Evolutionary conservation across 2,113 vertebrate species (phyloP).

Genomic region (Ornithorhynchus anatinus): DNA sequence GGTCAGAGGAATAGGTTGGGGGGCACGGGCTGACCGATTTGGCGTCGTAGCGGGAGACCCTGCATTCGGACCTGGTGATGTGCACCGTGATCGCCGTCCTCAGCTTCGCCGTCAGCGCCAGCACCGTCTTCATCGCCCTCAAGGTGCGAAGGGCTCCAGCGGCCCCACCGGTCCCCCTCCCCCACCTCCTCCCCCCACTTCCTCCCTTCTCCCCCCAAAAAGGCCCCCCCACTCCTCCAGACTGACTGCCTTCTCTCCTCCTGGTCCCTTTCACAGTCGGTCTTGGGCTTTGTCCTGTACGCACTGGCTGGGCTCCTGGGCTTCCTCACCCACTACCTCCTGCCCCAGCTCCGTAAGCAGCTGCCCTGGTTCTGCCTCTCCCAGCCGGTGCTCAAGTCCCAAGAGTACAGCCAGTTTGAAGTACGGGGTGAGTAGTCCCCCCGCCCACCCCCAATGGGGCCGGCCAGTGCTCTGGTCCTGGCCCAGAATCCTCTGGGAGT

Average conservation of each 20-base stretch:
- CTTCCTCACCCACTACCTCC: conserved; percentile 87
- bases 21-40: neutral
- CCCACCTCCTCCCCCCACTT: neutral
- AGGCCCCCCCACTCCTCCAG: neutral
- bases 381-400: conserved; percentile 85
- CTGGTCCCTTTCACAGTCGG: conserved; percentile 70
- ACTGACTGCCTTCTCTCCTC: neutral
- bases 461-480: too few species aligned
- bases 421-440: conserved; percentile 79
- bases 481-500: neutral
- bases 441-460: neutral
- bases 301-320: conserved; percentile 84
- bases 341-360: conserved; percentile 90
- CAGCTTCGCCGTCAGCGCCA: conserved; percentile 90
- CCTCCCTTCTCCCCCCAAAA: neutral
- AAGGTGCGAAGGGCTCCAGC: conserved; percentile 70
- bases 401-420: conserved; percentile 91
- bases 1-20: neutral
- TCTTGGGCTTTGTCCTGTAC: conserved; percentile 86
- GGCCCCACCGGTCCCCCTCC: too few species aligned
- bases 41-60: conserved; percentile 79
- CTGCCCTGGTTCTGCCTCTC: conserved; percentile 92
- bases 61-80: conserved; percentile 90
- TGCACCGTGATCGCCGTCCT: conserved; percentile 87
- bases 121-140: conserved; percentile 90